A percentile compares a stretch with the other conserved stretches of the same genome.
Evolutionary conservation across 92 coral and sea anemone species (phyloP).

Genomic region (Pocillopora grandis): DNA sequence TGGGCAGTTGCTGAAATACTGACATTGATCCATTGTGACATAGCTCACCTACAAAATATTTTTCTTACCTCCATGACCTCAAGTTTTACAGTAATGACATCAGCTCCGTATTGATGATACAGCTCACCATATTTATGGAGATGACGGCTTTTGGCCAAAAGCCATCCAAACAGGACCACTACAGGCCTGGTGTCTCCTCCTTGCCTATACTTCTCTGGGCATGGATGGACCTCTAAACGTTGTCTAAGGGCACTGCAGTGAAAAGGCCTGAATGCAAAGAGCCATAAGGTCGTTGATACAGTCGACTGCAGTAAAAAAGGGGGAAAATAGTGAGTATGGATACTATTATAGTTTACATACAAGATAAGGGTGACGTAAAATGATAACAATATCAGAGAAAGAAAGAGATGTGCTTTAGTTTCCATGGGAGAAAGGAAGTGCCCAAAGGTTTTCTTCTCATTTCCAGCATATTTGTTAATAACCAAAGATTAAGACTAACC

Average conservation of each 20-base stretch:
- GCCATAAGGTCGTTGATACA: conserved; percentile 27
- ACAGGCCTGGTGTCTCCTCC: conserved; percentile 58
- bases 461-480: too few relatives aligned
- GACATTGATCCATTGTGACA: neutral
- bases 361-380: too few relatives aligned
- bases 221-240: conserved; percentile 52
- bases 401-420: too few relatives aligned
- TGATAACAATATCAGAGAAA: too few relatives aligned
- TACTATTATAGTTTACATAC: neutral
- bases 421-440: too few relatives aligned
- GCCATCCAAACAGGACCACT: conserved; percentile 93
- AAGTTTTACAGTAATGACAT: conserved; percentile 82
- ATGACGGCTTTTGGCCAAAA: conserved; percentile 89
- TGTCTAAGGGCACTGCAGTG: conserved; percentile 49
- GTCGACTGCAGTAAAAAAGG: neutral
- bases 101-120: conserved; percentile 91
- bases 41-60: neutral
- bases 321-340: neutral
- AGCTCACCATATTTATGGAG: conserved; percentile 87
- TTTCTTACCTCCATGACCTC: conserved; percentile 77
- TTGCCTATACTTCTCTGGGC: conserved; percentile 60
- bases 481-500: too few relatives aligned
- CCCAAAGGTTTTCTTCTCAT: too few relatives aligned
- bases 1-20: neutral
- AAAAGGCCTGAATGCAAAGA: conserved; percentile 28